phyloP scores from a whole-genome alignment of 2,797 vertebrate species.

The Enteromius anoplus region DNA sequence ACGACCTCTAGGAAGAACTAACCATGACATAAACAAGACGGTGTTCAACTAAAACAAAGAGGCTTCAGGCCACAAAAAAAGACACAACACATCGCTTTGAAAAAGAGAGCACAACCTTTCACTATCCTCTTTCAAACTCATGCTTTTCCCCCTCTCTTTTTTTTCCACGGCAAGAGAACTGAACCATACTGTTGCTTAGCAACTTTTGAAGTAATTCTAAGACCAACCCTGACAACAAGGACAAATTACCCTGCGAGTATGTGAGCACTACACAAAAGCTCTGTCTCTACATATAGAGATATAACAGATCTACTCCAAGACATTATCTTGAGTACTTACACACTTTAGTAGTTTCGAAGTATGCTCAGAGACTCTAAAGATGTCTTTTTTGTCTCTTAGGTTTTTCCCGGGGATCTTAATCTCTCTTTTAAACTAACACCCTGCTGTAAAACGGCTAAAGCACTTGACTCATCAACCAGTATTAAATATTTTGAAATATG shows the following conservation, averaged over 20 bases:
- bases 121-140: constrained; percentile 48
- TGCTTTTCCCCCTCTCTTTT: neutral
- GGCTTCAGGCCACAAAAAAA: constrained; percentile 5
- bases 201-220: constrained; percentile 64
- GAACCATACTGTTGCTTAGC: constrained; percentile 64
- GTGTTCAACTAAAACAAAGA: constrained; percentile 35
- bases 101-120: constrained; percentile 41
- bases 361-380: neutral
- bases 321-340: constrained; percentile 42
- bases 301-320: constrained; percentile 13
- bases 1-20: constrained; percentile 2
- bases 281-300: constrained; percentile 20
- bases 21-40: constrained; percentile 12
- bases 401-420: neutral
- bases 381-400: neutral
- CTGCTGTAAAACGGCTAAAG: neutral
- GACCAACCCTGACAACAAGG: constrained; percentile 54
- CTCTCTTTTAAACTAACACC: neutral
- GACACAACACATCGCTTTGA: constrained; percentile 35
- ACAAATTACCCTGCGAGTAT: constrained; percentile 57
- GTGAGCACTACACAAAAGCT: constrained; percentile 45
- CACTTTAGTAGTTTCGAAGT: neutral
- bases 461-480: neutral
- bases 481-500: neutral
- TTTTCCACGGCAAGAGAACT: constrained; percentile 53